Evolutionary conservation across 2,113 vertebrate species (phyloP).

Genomic region (Amblyornis subalaris): DNA sequence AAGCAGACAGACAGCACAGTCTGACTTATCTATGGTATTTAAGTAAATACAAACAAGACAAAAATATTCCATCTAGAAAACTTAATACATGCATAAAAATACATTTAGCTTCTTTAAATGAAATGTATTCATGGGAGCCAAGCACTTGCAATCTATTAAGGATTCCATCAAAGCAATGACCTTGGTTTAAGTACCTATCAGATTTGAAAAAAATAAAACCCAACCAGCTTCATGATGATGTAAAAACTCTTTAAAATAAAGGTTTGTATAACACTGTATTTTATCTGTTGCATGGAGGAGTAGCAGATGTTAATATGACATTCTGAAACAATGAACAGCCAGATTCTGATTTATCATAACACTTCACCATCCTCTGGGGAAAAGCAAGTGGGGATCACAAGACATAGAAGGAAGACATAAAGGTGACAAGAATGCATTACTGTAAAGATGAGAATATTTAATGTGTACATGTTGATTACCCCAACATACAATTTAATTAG

Average conservation of each 20-base stretch:
- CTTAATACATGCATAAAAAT: background rate
- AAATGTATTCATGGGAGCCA: background rate
- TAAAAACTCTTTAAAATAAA: background rate
- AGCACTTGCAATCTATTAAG: background rate
- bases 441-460: constrained; percentile 1
- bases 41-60: background rate
- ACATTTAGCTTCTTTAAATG: background rate
- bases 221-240: background rate
- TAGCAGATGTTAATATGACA: background rate
- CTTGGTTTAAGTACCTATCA: background rate
- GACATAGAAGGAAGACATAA: background rate
- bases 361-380: background rate
- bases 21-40: background rate
- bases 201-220: background rate
- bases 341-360: background rate
- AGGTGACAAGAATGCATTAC: background rate
- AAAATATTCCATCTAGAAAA: background rate
- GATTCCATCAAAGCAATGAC: background rate
- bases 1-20: background rate
- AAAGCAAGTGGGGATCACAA: background rate
- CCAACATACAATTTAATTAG: constrained; percentile 41
- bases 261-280: background rate
- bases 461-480: constrained; percentile 23
- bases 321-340: background rate
- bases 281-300: background rate